These are phyloP conservation scores for Nycticorax nycticorax DNA, from an alignment of 2,113 vertebrate genomes.

Conservation along the genomic window DNA sequence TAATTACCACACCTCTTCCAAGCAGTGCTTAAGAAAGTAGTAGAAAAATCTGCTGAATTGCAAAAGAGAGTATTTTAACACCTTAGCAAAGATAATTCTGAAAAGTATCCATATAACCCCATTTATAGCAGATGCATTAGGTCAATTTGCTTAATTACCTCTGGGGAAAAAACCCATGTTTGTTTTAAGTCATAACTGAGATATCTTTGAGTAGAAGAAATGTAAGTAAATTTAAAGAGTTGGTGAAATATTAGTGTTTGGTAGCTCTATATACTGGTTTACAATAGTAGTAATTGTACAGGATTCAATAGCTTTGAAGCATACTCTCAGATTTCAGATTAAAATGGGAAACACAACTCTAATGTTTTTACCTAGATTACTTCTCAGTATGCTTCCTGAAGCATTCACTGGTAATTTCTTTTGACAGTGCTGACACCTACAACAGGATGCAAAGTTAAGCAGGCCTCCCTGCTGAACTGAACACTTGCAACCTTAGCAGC, in stretches of 20 bases:
- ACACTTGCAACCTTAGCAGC: conserved; percentile 31
- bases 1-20: background rate
- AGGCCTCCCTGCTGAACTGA: conserved; percentile 52
- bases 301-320: background rate
- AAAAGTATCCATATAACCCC: background rate
- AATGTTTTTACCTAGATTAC: background rate
- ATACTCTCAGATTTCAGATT: background rate
- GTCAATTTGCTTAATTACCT: background rate
- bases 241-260: background rate
- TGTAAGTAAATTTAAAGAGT: background rate
- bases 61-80: background rate
- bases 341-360: background rate
- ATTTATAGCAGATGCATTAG: background rate
- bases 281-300: background rate
- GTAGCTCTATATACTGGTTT: background rate
- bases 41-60: background rate
- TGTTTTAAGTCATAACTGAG: background rate
- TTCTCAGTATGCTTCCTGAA: conserved; percentile 17
- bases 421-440: conserved; percentile 44
- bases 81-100: background rate
- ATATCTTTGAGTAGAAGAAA: background rate
- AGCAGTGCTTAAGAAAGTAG: background rate
- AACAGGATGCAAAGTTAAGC: conserved; percentile 1
- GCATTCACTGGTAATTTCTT: conserved; percentile 12
- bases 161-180: accelerated